These are phyloP conservation scores for Botia almorhae DNA, from an alignment of 2,797 vertebrate genomes.

Conservation along the genomic window DNA sequence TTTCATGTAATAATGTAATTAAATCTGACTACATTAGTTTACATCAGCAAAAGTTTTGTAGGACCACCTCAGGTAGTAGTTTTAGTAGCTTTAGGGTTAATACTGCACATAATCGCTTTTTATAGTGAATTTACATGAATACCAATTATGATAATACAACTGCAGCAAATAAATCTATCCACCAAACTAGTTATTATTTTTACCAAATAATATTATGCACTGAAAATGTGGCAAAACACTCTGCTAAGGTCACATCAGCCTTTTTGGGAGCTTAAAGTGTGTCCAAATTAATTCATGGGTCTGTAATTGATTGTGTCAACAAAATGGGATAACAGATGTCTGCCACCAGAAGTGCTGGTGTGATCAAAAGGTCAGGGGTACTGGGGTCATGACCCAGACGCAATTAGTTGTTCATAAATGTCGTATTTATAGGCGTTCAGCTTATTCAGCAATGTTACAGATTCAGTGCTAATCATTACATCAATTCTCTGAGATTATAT, in stretches of 20 bases:
- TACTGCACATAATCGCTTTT: too few relatives aligned
- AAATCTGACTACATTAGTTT: too few relatives aligned
- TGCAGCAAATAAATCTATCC: too few relatives aligned
- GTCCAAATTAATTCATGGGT: neutral
- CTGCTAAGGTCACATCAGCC: neutral
- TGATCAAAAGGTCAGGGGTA: constrained; percentile 4
- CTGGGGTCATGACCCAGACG: neutral
- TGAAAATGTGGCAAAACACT: neutral
- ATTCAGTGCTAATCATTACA: neutral
- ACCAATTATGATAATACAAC: too few relatives aligned
- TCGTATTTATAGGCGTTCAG: neutral
- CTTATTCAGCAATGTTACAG: neutral
- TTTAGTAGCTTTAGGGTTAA: too few relatives aligned
- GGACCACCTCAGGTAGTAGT: too few relatives aligned
- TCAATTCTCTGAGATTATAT: neutral
- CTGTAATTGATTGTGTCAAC: neutral
- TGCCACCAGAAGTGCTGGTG: neutral
- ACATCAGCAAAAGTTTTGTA: too few relatives aligned
- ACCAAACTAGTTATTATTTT: neutral
- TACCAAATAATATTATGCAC: neutral
- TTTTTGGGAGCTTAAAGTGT: neutral
- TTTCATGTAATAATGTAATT: too few relatives aligned
- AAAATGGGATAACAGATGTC: neutral
- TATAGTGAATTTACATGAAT: too few relatives aligned
- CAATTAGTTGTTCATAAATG: neutral